Base-by-base conservation (phyloP, 1,140 invertebrate genomes). In the Vanessa atalanta region DNA sequence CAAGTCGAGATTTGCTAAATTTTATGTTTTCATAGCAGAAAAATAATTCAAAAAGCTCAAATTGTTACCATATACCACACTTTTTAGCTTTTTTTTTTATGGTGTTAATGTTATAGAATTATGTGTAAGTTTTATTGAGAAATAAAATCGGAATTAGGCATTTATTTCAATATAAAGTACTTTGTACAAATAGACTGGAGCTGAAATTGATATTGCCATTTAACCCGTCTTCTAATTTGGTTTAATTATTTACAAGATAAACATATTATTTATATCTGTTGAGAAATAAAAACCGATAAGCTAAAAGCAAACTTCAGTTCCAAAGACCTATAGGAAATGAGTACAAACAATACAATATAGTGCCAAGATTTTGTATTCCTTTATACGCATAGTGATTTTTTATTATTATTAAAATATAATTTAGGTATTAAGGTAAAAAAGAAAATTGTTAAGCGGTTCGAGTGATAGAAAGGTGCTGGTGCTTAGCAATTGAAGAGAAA, bases 271-370 rank as follows among this genome's bases (percentile, higher is more conserved):
- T 57, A 57, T 57, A 57, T 57, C 23, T 11, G 20, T 55, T 57
- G 53, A 57, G 2, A 57, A 57, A 57, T 57, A 13, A 57, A 15
- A 57, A 55, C 16, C 20, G 8, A 8, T 12, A 9, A 55, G 2
- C 20, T 26, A 60, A 60, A 60, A 60, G 26, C 3, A 8, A 23
- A 23, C 53, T 61, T 6, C 26, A 37, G 57, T 43, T 80, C 79
- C 79, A 80, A 80, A 78, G 76, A 76, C 70, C 53, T 51, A 67
- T 67, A 57, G 57, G 65, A 76, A 70, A 20, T 64, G 70, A 79
- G 79, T 80, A 80, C 76, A 80, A 78, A 80, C 61, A 16, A 43
- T 74, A 43, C 37, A 57, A 76, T 43, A 75, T 70, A 74, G 77
- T 80, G 76, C 79, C 79, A 80, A 78, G 53, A 73, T 71, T 75